phyloP scores from a whole-genome alignment of 2,888 invertebrate genomes.

The Ormyrus thymus region DNA sequence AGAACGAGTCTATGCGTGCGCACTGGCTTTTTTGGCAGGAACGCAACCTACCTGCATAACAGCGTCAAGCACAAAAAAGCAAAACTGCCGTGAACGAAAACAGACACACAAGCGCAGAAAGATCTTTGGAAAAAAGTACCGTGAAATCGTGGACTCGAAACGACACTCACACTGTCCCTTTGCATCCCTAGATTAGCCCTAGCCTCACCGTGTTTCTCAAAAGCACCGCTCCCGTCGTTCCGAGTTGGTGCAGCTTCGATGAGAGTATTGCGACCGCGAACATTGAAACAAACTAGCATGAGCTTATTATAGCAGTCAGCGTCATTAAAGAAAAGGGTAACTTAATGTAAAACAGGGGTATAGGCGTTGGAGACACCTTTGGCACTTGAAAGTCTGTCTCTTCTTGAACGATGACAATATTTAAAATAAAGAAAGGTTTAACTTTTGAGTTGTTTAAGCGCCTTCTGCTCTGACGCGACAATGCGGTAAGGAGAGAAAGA shows the following conservation, averaged over 20 bases:
- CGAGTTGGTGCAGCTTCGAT: conserved; percentile 29
- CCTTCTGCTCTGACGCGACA: conserved; percentile 31
- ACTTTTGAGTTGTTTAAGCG: conserved; percentile 39
- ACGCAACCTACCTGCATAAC: not conserved
- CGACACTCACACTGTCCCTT: not conserved
- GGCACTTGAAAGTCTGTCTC: conserved; percentile 6
- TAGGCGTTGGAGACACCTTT: conserved; percentile 1
- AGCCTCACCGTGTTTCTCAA: conserved; percentile 21
- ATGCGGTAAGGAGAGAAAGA: conserved; percentile 4
- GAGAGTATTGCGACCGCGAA: conserved; percentile 33
- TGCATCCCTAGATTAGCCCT: conserved; percentile 7
- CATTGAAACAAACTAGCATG: conserved; percentile 10
- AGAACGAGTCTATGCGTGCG: conserved; percentile 49
- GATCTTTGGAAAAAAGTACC: no score
- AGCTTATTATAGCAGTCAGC: conserved; percentile 34
- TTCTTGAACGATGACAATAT: conserved; percentile 55
- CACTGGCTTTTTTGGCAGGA: not conserved
- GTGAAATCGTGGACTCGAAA: no score
- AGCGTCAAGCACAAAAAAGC: conserved; percentile 15
- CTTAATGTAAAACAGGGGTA: not conserved
- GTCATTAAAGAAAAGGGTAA: not conserved
- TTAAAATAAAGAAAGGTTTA: conserved; percentile 27
- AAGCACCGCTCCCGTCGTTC: conserved; percentile 23
- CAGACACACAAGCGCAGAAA: not conserved
- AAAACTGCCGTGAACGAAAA: not conserved